These are phyloP conservation scores for Ceratina australensis DNA, from an alignment of 1,140 invertebrate species.

Conservation along the genomic window DNA sequence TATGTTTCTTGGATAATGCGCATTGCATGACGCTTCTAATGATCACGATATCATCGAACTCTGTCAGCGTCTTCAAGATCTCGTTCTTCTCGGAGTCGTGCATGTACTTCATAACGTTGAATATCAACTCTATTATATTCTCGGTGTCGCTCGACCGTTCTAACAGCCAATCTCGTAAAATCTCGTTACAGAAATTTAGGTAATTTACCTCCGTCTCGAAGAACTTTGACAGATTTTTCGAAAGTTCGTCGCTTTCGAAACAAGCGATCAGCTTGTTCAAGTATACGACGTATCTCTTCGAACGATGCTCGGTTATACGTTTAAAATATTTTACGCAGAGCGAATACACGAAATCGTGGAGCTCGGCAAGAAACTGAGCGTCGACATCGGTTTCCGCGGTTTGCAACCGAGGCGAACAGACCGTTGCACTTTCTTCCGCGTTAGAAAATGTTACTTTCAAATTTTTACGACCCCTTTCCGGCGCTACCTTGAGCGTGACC, in stretches of 20 bases:
- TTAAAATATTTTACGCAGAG: constrained; percentile 79
- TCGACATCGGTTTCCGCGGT: constrained; percentile 48
- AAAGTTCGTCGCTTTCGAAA: constrained; percentile 77
- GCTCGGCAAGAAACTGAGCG: constrained; percentile 66
- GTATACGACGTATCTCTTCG: constrained; percentile 70
- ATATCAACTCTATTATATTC: constrained; percentile 81
- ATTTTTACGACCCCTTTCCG: constrained; percentile 58
- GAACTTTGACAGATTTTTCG: constrained; percentile 69
- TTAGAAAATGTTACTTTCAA: constrained; percentile 74
- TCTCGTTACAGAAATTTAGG: constrained; percentile 77
- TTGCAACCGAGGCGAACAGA: constrained; percentile 7
- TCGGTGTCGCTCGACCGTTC: constrained; percentile 74
- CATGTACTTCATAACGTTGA: constrained; percentile 80
- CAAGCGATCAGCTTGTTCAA: constrained; percentile 75
- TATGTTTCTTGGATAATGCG: constrained; percentile 73
- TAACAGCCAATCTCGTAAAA: constrained; percentile 78
- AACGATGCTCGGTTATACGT: constrained; percentile 71
- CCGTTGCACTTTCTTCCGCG: constrained; percentile 27
- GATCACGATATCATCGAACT: constrained; percentile 65
- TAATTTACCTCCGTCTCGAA: constrained; percentile 69
- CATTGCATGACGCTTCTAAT: constrained; percentile 64
- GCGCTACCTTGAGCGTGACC: constrained; percentile 66
- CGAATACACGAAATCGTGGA: constrained; percentile 79
- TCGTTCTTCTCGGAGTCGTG: constrained; percentile 75
- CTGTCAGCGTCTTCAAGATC: constrained; percentile 79